Evolutionary conservation across 2,797 vertebrate genomes (phyloP).

Genomic region (Amphiprion clarkii): DNA sequence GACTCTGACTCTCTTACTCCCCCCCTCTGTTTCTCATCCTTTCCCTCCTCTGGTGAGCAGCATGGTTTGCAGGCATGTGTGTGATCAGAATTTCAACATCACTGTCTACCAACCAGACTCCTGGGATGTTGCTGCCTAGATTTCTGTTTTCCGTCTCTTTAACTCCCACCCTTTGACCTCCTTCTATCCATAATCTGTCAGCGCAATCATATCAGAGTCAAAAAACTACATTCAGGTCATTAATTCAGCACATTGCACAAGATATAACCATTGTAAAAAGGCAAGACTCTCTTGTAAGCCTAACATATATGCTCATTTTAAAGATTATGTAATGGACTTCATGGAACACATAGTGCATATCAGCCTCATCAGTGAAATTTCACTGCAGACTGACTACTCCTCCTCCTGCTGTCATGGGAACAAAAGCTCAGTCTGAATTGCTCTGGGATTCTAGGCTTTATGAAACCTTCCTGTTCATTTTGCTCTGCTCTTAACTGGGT

Average conservation of each 20-base stretch:
- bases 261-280: conserved; percentile 14
- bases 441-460: conserved; percentile 29
- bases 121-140: conserved; percentile 54
- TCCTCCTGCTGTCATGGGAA: conserved; percentile 66
- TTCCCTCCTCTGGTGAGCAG: conserved; percentile 44
- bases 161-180: neutral
- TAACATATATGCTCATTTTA: neutral
- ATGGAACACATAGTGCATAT: conserved; percentile 15
- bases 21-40: conserved; percentile 35
- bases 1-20: neutral
- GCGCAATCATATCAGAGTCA: conserved; percentile 16
- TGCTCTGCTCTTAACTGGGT: conserved; percentile 18
- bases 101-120: conserved; percentile 62
- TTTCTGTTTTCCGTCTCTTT: conserved; percentile 49
- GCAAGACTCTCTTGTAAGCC: neutral
- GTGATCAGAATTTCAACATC: conserved; percentile 82
- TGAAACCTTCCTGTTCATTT: conserved; percentile 37
- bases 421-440: conserved; percentile 45
- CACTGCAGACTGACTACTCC: conserved; percentile 20
- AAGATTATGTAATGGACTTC: conserved; percentile 2
- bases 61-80: conserved; percentile 65
- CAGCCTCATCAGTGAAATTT: conserved; percentile 36
- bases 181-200: conserved; percentile 11
- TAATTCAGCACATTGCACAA: neutral
- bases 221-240: conserved; percentile 34